Percentiles rank a stretch among this genome's conserved stretches.
Conservation (phyloP, 2,797 vertebrate genomes). For the Leuciscus waleckii region DNA sequence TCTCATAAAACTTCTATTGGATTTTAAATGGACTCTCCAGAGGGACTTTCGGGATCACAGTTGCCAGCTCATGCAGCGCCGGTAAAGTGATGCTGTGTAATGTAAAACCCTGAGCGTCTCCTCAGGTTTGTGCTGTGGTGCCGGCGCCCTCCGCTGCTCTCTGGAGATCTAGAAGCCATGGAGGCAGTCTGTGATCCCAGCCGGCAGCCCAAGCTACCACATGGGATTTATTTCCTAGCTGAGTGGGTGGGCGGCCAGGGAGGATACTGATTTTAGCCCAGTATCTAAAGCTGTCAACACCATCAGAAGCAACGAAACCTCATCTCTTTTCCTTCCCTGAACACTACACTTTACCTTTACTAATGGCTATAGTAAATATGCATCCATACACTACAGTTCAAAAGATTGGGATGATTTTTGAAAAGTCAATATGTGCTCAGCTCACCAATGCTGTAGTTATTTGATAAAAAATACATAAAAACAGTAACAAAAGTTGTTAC, state of each 20-base stretch:
- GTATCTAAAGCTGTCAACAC: slow-evolving; percentile 83
- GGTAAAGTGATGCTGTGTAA: slow-evolving; percentile 76
- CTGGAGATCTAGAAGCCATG: slow-evolving; percentile 80
- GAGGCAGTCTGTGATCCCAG: slow-evolving; percentile 83
- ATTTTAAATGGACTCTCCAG: slow-evolving; percentile 40
- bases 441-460: background rate
- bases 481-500: background rate
- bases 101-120: slow-evolving; percentile 74
- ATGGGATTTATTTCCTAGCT: slow-evolving; percentile 83
- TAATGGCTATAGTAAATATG: background rate
- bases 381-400: background rate
- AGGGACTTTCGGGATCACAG: slow-evolving; percentile 52
- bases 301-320: slow-evolving; percentile 77
- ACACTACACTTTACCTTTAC: slow-evolving; percentile 69
- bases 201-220: slow-evolving; percentile 76
- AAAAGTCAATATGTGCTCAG: background rate
- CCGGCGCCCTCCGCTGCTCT: slow-evolving; percentile 81
- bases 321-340: slow-evolving; percentile 75
- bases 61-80: slow-evolving; percentile 62
- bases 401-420: background rate
- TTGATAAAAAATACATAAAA: background rate
- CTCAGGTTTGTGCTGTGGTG: slow-evolving; percentile 74
- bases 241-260: slow-evolving; percentile 78
- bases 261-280: slow-evolving; percentile 82
- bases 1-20: slow-evolving; percentile 32